Evolutionary conservation across 2,888 invertebrate genomes (phyloP), one percentile per base, ranked within the genome.

Genomic region (Caenorhabditis panamensis): DNA sequence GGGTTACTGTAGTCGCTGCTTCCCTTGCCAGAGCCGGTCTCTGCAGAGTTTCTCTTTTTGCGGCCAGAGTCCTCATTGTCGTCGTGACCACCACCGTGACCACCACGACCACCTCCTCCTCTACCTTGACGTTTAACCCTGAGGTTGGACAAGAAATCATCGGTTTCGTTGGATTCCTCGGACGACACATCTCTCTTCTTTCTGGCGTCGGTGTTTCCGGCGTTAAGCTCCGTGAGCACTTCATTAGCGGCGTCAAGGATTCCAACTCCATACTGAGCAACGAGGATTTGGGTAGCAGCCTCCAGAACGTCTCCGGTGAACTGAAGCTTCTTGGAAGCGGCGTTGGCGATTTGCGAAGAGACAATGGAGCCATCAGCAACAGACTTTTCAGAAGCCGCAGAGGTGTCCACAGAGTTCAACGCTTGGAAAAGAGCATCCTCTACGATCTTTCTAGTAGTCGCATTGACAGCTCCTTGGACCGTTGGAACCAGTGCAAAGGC

Each of bases 291-390:
- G 1, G 81, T 82, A 47, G 73, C 81, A 24, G 58, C 73, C 47
- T 82, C 72, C 0, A 77, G 24, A 6, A 82, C 68, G 47, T 82
- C 77, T 24, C 67, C 81, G 13, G 77, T 73, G 31, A 73, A 72
- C 44, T 82, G 81, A 2, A 68, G 41, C 41, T 72, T 49, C 11
- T 72, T 82, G 0, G 81, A 72, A 11, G 61, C 72, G 16, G n/a
- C 54, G 31, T 73, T 77, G 26, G 81, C 81, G 13, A 28, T 73
- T 73, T 82, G 81, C 8, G 81, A 80, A 1, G 67, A 64, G 2
- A 79, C 59, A 9, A 79, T 73, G 9, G 58, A 31, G 37, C 73
- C 73, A 41, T 73, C 75, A 18, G 75, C 67, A 2, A 76, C 75
- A 5, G 75, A 76, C 36, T 49, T 49, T 24, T 77, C 77, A 2